These are phyloP conservation scores for Xiphophorus birchmanni DNA, from an alignment of 2,797 vertebrate genomes.

Conservation along the genomic window DNA sequence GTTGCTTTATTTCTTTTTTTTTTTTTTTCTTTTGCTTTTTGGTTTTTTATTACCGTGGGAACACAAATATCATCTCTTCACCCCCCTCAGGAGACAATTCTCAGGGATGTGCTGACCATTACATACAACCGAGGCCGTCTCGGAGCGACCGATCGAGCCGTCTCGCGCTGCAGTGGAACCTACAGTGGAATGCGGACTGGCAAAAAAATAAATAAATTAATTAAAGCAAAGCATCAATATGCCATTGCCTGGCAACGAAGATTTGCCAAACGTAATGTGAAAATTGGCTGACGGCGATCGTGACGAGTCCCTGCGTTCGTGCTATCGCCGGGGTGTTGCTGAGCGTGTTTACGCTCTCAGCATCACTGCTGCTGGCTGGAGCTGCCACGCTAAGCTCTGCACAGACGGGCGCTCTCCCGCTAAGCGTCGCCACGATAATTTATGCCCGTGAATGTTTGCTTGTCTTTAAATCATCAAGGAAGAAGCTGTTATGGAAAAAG, in stretches of 20 bases:
- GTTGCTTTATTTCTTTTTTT: not conserved
- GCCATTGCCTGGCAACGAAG: slow-evolving; percentile 72
- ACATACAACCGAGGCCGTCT: not conserved
- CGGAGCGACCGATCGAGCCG: not conserved
- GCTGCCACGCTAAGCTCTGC: slow-evolving; percentile 25
- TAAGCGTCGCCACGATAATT: slow-evolving; percentile 31
- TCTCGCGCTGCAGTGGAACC: slow-evolving; percentile 32
- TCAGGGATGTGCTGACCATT: not conserved
- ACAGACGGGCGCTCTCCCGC: slow-evolving; percentile 16
- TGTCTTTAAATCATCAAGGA: slow-evolving; percentile 21
- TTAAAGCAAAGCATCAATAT: slow-evolving; percentile 44
- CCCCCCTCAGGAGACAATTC: slow-evolving; percentile 3
- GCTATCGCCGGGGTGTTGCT: slow-evolving; percentile 56
- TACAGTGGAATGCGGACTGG: slow-evolving; percentile 46
- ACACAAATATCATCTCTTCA: slow-evolving; percentile 6
- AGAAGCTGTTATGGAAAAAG: slow-evolving; percentile 33
- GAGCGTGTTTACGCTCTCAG: slow-evolving; percentile 54
- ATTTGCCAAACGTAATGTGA: slow-evolving; percentile 46
- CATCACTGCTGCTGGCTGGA: slow-evolving; percentile 19
- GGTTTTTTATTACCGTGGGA: slow-evolving; percentile 5
- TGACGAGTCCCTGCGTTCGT: slow-evolving; percentile 58
- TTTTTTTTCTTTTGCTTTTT: no score
- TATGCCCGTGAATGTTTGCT: slow-evolving; percentile 22
- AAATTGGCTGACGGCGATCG: slow-evolving; percentile 57
- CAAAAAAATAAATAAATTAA: not conserved